Evolutionary conservation across 1,140 invertebrate genomes (phyloP), one percentile per base, ranked within the genome.

Genomic region (Tetramorium simillimum): DNA sequence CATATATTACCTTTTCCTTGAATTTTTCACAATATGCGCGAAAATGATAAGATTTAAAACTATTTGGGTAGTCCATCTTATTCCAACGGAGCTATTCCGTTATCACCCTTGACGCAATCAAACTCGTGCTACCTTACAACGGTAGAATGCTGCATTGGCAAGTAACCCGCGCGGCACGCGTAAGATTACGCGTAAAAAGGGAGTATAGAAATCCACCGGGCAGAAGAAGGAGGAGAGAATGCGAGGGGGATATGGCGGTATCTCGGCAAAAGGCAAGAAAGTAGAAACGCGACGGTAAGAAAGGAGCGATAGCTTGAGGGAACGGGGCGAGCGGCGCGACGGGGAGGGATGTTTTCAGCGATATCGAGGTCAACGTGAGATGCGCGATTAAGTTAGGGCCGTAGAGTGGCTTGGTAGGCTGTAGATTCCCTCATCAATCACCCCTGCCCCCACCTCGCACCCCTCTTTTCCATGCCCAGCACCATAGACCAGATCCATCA

Each of bases 401-500:
- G 78, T 77, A 80, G 88, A 65, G 82, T 80, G 86, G 67, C 85
- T 86, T 69, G 62, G 81, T 87, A 86, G 87, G 78, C 70, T 58
- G 81, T 76, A 62, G 72, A 73, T 69, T 49, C 65, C 21, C 90
- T 91, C 92, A 92, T 93, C 92, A 92, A 92, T 93, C 92, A 92
- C 87, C 72, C 72, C 49, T 21, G 18, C 21, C n/a, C 51, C 12
- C 37, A 14, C 14, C 53, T 24, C 37, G 43, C 65, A 28, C 43
- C 43, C 76, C 63, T 86, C 85, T 88, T 89, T 80, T 58, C 53
- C 89, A 85, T 78, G 67, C 63, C 49, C 28, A 14, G 16, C 67
- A 60, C 63, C 85, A 82, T 86, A 86, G 85, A 82, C 86, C 90
- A 90, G 89, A 93, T 94, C 92, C 91, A 93, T 93, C 92, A 91